Evolutionary conservation across 2,888 invertebrate genomes (phyloP), one percentile per base, ranked within the genome.

Genomic region (Agrochola lota): DNA sequence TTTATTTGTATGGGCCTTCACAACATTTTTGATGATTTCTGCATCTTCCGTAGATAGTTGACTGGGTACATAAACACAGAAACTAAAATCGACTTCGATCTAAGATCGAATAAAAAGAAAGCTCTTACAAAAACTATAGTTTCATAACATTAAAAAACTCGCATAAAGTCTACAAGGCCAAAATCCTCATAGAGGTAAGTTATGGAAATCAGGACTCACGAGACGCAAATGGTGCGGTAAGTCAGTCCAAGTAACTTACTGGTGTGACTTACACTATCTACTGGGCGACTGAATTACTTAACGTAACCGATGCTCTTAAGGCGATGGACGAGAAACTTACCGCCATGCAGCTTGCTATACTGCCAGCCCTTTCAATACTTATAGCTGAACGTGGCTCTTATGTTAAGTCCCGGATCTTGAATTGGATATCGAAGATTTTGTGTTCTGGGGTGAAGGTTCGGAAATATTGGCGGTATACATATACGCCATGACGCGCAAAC

Each of bases 221-320:
- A 49, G 26, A 79, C 60, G 79, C 68, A 86, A 80, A 85, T 85
- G 85, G 75, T 79, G 74, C 77, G 60, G 64, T 77, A 83, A 79
- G 83, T 78, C 77, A 59, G 68, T 66, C 67, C 20, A 85, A 87
- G 74, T 78, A 76, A 78, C 69, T 86, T 77, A 55, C 67, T 71
- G 60, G 72, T 74, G 69, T 81, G 81, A 86, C 73, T 84, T 81
- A 80, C 64, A 77, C 75, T 75, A 86, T 88, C 88, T 81, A 81
- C 63, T 81, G 74, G 78, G 68, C 68, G 74, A 81, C 73, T 80
- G 84, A 84, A 87, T 88, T 88, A 84, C 88, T 87, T 86, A 86
- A 84, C 60, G 78, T 57, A 86, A 87, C 84, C 86, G 79, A 88
- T 86, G 74, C 81, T 88, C 84, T 85, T 83, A 81, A 85, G 76